phyloP scores from a whole-genome alignment of 1,140 invertebrate genomes.

The Sitodiplosis mosellana region DNA sequence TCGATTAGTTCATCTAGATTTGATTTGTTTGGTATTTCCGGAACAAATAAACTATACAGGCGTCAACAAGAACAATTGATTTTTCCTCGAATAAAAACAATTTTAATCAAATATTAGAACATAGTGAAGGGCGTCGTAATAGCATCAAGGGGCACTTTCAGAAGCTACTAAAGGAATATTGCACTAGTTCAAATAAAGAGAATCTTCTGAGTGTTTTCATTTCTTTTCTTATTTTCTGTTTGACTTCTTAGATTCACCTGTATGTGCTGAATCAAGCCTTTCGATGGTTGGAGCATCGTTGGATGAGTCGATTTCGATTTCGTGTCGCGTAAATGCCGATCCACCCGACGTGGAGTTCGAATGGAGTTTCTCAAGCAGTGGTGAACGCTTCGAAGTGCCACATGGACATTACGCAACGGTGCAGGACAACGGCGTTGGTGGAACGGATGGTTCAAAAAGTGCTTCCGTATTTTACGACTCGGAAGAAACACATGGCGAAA shows the following conservation, averaged over 20 bases:
- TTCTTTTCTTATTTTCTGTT: conserved; percentile 5
- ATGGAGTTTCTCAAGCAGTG: conserved; percentile 79
- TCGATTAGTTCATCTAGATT: too few species aligned
- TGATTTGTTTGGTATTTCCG: too few species aligned
- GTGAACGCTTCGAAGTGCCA: conserved; percentile 61
- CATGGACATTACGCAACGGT: conserved; percentile 31
- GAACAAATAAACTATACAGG: too few species aligned
- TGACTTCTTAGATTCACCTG: conserved; percentile 50
- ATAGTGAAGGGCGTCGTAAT: too few species aligned
- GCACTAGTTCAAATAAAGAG: too few species aligned
- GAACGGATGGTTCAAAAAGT: not conserved
- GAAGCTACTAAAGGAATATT: too few species aligned
- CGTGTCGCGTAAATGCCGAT: conserved; percentile 70
- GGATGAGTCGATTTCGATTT: conserved; percentile 59
- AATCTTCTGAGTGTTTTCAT: not conserved
- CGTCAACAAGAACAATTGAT: too few species aligned
- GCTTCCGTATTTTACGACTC: conserved; percentile 14
- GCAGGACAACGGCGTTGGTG: conserved; percentile 18
- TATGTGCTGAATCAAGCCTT: conserved; percentile 48
- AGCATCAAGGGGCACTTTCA: too few species aligned
- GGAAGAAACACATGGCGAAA: conserved; percentile 24
- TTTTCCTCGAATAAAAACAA: too few species aligned
- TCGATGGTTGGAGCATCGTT: conserved; percentile 64
- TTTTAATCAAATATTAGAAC: too few species aligned
- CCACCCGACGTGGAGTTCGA: conserved; percentile 65